These are phyloP conservation scores for Salvator merianae DNA, from an alignment of 2,113 vertebrate species.

Conservation along the genomic window DNA sequence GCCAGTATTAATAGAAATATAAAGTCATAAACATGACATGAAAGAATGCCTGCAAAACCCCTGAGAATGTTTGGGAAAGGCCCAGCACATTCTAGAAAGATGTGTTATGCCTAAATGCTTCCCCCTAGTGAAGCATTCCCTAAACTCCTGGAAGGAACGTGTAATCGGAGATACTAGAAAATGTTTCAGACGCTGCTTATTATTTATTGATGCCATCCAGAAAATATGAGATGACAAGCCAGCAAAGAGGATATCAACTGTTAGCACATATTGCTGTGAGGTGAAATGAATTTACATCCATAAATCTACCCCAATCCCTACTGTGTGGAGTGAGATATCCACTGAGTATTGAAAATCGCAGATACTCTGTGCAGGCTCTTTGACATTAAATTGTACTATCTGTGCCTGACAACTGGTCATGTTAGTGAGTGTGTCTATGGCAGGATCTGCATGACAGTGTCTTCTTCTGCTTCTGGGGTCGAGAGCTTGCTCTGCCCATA, in stretches of 20 bases:
- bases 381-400: background rate
- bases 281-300: conserved; percentile 15
- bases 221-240: conserved; percentile 52
- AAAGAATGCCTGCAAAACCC: conserved; percentile 19
- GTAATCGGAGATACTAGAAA: conserved; percentile 49
- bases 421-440: background rate
- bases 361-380: background rate
- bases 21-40: conserved; percentile 26
- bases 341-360: background rate
- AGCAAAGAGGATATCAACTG: conserved; percentile 35
- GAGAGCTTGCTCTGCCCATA: no score
- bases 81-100: conserved; percentile 62
- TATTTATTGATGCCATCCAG: conserved; percentile 53
- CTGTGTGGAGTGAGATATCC: background rate
- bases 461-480: no score
- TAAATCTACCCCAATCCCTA: background rate
- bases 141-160: conserved; percentile 58
- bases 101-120: conserved; percentile 50
- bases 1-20: conserved; percentile 30
- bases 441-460: no score
- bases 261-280: conserved; percentile 25
- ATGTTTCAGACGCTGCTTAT: conserved; percentile 44
- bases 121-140: conserved; percentile 43
- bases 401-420: background rate
- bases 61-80: conserved; percentile 45